A percentile compares a stretch with the other conserved stretches of the same genome.
Evolutionary conservation across 2,888 invertebrate species (phyloP).

Genomic region (Allophyes oxyacanthae): DNA sequence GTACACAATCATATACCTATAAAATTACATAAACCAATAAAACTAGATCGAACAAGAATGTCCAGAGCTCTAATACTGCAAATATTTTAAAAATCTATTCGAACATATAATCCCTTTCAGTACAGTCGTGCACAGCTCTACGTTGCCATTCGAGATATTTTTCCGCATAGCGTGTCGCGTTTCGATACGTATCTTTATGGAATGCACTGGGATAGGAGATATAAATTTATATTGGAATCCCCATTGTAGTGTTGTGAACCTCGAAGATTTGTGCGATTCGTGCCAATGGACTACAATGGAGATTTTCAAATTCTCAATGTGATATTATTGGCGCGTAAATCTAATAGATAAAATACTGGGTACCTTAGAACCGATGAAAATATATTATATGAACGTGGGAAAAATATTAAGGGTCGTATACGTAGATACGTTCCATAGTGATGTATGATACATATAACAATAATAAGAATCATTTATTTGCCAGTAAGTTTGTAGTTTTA

Average conservation of each 20-base stretch:
- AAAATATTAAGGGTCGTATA: conserved; percentile 2
- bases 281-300: conserved; percentile 46
- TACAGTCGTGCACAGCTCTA: conserved; percentile 39
- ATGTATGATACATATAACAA: too few species aligned
- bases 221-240: conserved; percentile 64
- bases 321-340: conserved; percentile 53
- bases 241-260: conserved; percentile 62
- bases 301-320: conserved; percentile 38
- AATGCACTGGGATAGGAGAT: conserved; percentile 55
- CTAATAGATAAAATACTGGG: conserved; percentile 45
- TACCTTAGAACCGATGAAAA: conserved; percentile 23
- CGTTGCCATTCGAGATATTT: conserved; percentile 53
- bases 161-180: conserved; percentile 42
- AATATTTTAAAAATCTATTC: conserved; percentile 43
- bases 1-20: too few species aligned
- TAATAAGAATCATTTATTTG: too few species aligned
- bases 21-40: too few species aligned
- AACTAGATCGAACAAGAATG: conserved; percentile 6
- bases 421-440: neutral
- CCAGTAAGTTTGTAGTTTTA: too few species aligned
- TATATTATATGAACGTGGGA: conserved; percentile 9
- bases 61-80: conserved; percentile 28
- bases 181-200: conserved; percentile 52
- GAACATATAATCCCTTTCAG: conserved; percentile 46
- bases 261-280: conserved; percentile 57